A percentile compares a stretch with the other conserved stretches of the same genome.
Evolutionary conservation across 2,797 vertebrate species (phyloP).

Genomic region (Atherinosoma microstoma): DNA sequence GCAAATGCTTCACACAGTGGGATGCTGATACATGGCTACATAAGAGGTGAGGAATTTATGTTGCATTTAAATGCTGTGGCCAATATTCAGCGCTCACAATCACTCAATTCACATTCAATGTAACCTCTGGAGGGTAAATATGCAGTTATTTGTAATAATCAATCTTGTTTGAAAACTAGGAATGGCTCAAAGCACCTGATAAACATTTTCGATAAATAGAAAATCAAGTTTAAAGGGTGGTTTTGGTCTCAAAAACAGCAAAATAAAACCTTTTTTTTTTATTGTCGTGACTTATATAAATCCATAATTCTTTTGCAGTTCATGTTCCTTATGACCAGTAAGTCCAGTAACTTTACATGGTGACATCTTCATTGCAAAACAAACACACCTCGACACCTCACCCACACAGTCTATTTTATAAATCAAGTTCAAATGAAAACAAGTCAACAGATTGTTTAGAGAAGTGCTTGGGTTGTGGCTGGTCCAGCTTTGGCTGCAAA

Average conservation of each 20-base stretch:
- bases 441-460: constrained; percentile 64
- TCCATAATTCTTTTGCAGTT: constrained; percentile 42
- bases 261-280: constrained; percentile 48
- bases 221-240: constrained; percentile 76
- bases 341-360: constrained; percentile 47
- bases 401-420: constrained; percentile 29
- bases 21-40: constrained; percentile 25
- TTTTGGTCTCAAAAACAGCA: constrained; percentile 60
- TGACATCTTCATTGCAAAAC: constrained; percentile 55
- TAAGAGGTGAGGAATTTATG: constrained; percentile 33
- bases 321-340: constrained; percentile 23
- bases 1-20: constrained; percentile 35
- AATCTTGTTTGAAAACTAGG: constrained; percentile 52
- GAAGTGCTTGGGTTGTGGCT: constrained; percentile 76
- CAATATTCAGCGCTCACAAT: constrained; percentile 59
- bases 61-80: constrained; percentile 44
- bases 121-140: constrained; percentile 50
- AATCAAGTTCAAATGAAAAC: constrained; percentile 44
- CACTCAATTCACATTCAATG: constrained; percentile 57
- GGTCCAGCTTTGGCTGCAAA: constrained; percentile 79
- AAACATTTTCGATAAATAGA: constrained; percentile 62
- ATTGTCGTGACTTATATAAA: constrained; percentile 56
- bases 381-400: constrained; percentile 39
- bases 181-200: constrained; percentile 80
- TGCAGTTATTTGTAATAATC: constrained; percentile 38